Percentiles rank a stretch among this genome's conserved stretches.
Evolutionary conservation across 2,113 vertebrate genomes (phyloP).

Genomic region (Oreotragus oreotragus): DNA sequence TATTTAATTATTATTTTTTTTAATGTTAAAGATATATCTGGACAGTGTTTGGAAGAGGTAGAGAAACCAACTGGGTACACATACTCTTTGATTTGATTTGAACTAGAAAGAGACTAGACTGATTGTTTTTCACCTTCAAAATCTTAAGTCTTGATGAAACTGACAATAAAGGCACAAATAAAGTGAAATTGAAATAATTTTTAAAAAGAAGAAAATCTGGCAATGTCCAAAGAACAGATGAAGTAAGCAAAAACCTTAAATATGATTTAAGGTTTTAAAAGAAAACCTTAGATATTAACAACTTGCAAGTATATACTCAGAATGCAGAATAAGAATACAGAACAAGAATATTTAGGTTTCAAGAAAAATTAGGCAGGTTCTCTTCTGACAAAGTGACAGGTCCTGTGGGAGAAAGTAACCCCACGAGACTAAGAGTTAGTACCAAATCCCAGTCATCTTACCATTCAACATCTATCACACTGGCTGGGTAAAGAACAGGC

Average conservation of each 20-base stretch:
- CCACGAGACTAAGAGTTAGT: not conserved
- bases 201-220: slow-evolving; percentile 18
- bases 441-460: not conserved
- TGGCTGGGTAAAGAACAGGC: not conserved
- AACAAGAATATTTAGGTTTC: slow-evolving; percentile 16
- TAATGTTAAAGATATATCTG: not conserved
- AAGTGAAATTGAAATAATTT: slow-evolving; percentile 41
- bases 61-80: slow-evolving; percentile 37
- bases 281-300: not conserved
- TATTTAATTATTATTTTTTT: not conserved
- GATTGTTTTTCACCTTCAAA: slow-evolving; percentile 40
- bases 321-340: not conserved
- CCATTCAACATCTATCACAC: not conserved
- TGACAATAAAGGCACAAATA: slow-evolving; percentile 47
- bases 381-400: not conserved
- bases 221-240: not conserved
- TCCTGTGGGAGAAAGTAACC: not conserved
- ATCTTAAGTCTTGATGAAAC: slow-evolving; percentile 34
- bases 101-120: slow-evolving; percentile 21
- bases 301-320: not conserved
- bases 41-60: slow-evolving; percentile 53
- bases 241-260: not conserved
- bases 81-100: slow-evolving; percentile 33
- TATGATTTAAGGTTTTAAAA: not conserved
- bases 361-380: slow-evolving; percentile 32